A percentile compares a stretch with the other conserved stretches of the same genome.
Evolutionary conservation across 2,888 invertebrate species (phyloP).

Genomic region (Apantesis nais): DNA sequence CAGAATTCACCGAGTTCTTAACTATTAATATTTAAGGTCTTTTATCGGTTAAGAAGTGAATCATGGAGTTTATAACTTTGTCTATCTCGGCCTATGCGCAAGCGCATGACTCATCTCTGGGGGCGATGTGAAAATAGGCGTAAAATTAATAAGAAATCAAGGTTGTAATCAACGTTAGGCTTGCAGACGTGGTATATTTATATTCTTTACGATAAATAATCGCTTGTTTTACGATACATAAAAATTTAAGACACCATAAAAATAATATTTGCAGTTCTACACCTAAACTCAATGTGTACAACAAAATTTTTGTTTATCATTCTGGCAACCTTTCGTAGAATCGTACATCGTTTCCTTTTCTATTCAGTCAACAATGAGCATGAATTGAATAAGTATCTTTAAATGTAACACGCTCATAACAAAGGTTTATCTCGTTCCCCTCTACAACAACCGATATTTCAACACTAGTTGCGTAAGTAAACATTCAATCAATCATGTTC

Average conservation of each 20-base stretch:
- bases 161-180: constrained; percentile 65
- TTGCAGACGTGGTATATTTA: constrained; percentile 52
- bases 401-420: constrained; percentile 12
- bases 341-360: constrained; percentile 10
- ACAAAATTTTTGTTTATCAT: constrained; percentile 10
- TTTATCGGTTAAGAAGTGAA: constrained; percentile 24
- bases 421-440: constrained; percentile 22
- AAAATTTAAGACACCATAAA: constrained; percentile 19
- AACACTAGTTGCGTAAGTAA: constrained; percentile 22
- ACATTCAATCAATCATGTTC: constrained; percentile 31
- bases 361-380: constrained; percentile 10
- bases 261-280: constrained; percentile 13
- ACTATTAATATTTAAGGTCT: neutral
- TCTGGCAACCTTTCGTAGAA: constrained; percentile 14
- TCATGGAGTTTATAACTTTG: constrained; percentile 32
- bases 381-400: constrained; percentile 19
- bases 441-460: constrained; percentile 22
- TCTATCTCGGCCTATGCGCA: constrained; percentile 39
- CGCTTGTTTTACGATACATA: constrained; percentile 40
- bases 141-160: constrained; percentile 76
- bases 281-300: constrained; percentile 2
- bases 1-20: neutral
- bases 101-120: constrained; percentile 55
- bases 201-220: constrained; percentile 56
- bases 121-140: constrained; percentile 71